Conservation (phyloP, 1,140 invertebrate species). For the Chelonus insularis region DNA sequence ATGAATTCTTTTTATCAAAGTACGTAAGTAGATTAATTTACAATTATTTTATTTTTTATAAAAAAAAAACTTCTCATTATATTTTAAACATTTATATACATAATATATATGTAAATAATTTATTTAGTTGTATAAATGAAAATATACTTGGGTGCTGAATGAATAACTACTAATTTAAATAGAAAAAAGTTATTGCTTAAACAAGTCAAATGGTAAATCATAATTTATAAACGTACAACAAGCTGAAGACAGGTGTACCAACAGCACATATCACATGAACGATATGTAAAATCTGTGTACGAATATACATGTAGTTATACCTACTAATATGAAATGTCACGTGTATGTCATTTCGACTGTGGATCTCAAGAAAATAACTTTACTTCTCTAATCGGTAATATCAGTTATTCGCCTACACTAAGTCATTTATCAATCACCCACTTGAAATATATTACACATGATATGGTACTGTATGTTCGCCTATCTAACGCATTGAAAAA, state of each 20-base stretch:
- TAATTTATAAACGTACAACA: conserved; percentile 6
- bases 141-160: too few species aligned
- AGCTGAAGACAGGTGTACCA: conserved; percentile 19
- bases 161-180: not conserved
- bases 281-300: too few species aligned
- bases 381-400: conserved; percentile 43
- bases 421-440: conserved; percentile 38
- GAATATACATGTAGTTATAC: not conserved
- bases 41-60: too few species aligned
- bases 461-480: not conserved
- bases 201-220: too few species aligned
- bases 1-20: too few species aligned
- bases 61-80: too few species aligned
- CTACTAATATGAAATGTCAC: conserved; percentile 10
- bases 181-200: too few species aligned
- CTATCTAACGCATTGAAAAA: not conserved
- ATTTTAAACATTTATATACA: too few species aligned
- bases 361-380: conserved; percentile 31
- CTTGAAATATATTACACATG: conserved; percentile 29
- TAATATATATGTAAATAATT: too few species aligned
- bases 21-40: too few species aligned
- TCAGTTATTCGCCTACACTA: conserved; percentile 37
- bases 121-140: too few species aligned
- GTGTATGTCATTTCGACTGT: conserved; percentile 21
- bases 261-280: too few species aligned